A percentile compares a stretch with the other conserved stretches of the same genome.
Conservation (phyloP, 2,113 vertebrate genomes). For the Prionailurus viverrinus region DNA sequence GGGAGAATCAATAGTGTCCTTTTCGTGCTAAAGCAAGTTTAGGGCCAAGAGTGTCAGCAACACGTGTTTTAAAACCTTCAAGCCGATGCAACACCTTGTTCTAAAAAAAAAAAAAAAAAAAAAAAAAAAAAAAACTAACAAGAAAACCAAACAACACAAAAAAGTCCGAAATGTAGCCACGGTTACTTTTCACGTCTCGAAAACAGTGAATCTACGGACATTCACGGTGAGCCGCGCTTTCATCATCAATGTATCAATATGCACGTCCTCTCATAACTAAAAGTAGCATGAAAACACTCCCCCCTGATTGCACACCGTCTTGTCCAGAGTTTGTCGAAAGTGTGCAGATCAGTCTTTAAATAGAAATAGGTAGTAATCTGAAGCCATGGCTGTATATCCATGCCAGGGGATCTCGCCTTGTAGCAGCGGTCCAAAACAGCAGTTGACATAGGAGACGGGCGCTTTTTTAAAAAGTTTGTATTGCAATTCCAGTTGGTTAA, state of each 20-base stretch:
- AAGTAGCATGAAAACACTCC: background rate
- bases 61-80: background rate
- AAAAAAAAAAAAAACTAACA: background rate
- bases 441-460: background rate
- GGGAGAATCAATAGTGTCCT: background rate
- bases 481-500: background rate
- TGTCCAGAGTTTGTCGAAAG: background rate
- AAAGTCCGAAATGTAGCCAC: background rate
- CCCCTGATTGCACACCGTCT: background rate
- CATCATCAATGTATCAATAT: background rate
- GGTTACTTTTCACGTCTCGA: background rate
- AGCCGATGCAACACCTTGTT: background rate
- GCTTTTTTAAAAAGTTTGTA: background rate
- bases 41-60: background rate
- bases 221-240: background rate
- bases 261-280: background rate
- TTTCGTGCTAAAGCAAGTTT: background rate
- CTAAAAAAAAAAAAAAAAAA: background rate
- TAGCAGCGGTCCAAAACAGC: background rate
- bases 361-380: background rate
- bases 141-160: background rate
- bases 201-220: background rate
- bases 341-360: background rate
- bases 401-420: background rate
- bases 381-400: background rate